Evolutionary conservation across 1,140 invertebrate genomes (phyloP).

Genomic region (Formica exsecta): DNA sequence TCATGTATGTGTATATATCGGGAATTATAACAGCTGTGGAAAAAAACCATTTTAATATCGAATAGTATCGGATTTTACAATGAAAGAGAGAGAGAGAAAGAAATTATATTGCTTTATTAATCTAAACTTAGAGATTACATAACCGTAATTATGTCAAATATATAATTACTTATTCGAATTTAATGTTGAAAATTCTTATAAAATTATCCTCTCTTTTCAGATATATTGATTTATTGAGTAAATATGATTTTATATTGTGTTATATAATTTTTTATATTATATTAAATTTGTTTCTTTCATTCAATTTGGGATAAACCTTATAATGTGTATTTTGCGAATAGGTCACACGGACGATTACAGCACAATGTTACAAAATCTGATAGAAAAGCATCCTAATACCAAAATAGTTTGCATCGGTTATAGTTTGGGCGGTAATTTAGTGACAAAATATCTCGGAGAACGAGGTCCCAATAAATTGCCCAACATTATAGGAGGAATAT

Average conservation of each 20-base stretch:
- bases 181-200: background rate
- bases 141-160: no score
- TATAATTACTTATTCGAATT: no score
- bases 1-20: background rate
- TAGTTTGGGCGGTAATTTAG: slow-evolving; percentile 95
- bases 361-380: slow-evolving; percentile 92
- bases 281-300: background rate
- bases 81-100: no score
- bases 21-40: background rate
- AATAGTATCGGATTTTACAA: background rate
- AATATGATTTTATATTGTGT: background rate
- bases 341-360: slow-evolving; percentile 95
- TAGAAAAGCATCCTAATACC: slow-evolving; percentile 91
- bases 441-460: slow-evolving; percentile 96
- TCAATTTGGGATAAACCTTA: background rate
- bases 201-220: background rate
- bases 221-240: background rate
- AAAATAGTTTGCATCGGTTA: slow-evolving; percentile 95
- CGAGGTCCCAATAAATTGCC: slow-evolving; percentile 87
- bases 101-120: no score
- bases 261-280: background rate
- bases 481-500: slow-evolving; percentile 94
- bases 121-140: no score
- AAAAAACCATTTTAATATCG: background rate
- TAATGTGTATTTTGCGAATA: slow-evolving; percentile 78